Percentiles rank a stretch among this genome's conserved stretches.
These are phyloP conservation scores for Otolemur crassicaudatus DNA, from an alignment of 2,797 vertebrate genomes.

Conservation along the genomic window DNA sequence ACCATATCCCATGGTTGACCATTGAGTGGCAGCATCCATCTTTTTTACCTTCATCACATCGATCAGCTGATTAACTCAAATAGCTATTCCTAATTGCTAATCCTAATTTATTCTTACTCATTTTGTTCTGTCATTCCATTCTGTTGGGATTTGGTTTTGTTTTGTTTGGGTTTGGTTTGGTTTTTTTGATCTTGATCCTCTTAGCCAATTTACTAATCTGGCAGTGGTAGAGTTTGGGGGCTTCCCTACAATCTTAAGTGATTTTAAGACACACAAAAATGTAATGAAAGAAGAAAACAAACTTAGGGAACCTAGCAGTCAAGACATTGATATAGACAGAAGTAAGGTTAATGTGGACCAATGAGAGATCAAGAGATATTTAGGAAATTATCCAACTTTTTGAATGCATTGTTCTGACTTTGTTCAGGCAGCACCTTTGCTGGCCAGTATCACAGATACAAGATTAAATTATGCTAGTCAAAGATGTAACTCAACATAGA, in stretches of 20 bases:
- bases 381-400: slow-evolving; percentile 10
- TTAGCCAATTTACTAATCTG: slow-evolving; percentile 19
- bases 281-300: slow-evolving; percentile 42
- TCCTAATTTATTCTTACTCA: slow-evolving; percentile 22
- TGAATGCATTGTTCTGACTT: background rate
- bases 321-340: background rate
- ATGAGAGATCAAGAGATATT: background rate
- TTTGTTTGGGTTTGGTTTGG: no score
- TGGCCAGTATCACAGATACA: background rate
- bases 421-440: background rate
- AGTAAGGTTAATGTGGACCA: slow-evolving; percentile 9
- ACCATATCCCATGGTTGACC: background rate
- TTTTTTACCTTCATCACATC: background rate
- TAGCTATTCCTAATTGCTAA: background rate
- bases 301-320: background rate
- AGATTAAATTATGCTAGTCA: background rate
- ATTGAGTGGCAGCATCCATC: background rate
- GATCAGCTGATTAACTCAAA: background rate
- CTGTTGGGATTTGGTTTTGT: background rate
- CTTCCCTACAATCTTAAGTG: slow-evolving; percentile 39
- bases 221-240: background rate
- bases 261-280: slow-evolving; percentile 2
- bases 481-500: background rate
- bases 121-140: slow-evolving; percentile 19
- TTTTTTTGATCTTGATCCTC: background rate